phyloP scores from a whole-genome alignment of 2,113 vertebrate species.

The Hylia prasina region DNA sequence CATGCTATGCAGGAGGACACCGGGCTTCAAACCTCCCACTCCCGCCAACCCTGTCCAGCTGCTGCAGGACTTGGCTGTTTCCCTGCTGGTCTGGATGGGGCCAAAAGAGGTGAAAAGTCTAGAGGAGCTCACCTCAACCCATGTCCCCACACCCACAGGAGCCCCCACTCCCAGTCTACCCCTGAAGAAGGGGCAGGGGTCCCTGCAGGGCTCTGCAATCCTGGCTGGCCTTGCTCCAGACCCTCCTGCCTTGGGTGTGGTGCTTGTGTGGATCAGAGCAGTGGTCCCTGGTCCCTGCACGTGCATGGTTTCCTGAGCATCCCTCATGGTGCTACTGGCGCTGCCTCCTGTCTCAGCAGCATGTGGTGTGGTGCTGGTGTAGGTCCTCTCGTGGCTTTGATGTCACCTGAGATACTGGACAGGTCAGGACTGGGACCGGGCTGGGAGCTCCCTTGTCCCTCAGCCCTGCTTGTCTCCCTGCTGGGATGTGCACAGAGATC shows the following conservation, averaged over 20 bases:
- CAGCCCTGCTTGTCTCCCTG: background rate
- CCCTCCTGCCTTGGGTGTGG: fast-evolving
- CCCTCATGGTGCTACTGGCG: background rate
- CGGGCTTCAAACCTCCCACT: background rate
- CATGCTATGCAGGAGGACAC: background rate
- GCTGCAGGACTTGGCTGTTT: background rate
- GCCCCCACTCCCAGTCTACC: background rate
- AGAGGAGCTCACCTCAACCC: background rate
- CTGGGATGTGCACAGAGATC: background rate
- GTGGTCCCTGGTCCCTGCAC: background rate
- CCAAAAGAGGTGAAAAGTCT: background rate
- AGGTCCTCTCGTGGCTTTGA: background rate
- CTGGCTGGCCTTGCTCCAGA: fast-evolving
- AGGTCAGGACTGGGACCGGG: fast-evolving
- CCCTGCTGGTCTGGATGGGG: background rate
- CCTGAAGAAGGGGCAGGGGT: background rate
- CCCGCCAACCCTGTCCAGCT: background rate
- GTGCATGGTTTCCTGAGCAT: background rate
- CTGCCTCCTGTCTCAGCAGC: background rate
- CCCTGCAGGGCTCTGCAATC: background rate
- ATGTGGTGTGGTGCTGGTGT: background rate
- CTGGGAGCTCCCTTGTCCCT: background rate
- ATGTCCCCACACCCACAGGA: fast-evolving
- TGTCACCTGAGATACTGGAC: background rate
- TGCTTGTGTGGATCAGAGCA: fast-evolving